A percentile compares a stretch with the other conserved stretches of the same genome.
These are phyloP conservation scores for Nephrotoma guestfalica DNA, from an alignment of 2,888 invertebrate genomes.

Conservation along the genomic window DNA sequence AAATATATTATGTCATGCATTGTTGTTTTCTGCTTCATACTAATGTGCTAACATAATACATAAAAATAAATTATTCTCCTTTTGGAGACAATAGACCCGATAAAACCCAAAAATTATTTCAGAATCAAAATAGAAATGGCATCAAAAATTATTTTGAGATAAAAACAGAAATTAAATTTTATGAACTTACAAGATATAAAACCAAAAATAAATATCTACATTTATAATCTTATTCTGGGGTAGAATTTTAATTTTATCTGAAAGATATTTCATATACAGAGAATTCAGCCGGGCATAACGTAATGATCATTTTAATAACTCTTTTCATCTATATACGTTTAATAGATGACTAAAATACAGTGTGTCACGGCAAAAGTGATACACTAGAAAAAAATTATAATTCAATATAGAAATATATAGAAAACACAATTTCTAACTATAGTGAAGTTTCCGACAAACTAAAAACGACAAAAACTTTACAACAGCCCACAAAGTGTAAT, in stretches of 20 bases:
- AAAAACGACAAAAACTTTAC: too few species aligned
- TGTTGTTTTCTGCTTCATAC: background rate
- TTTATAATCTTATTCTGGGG: background rate
- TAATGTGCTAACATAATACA: background rate
- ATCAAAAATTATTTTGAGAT: background rate
- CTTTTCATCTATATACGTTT: background rate
- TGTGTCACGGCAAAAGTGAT: too few species aligned
- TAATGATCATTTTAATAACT: background rate
- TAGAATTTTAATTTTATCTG: background rate
- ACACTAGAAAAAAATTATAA: too few species aligned
- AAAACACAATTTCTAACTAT: too few species aligned
- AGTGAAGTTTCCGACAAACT: too few species aligned
- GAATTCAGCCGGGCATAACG: background rate
- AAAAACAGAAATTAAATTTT: background rate
- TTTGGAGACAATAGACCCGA: background rate
- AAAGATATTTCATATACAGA: too few species aligned
- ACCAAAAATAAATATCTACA: background rate
- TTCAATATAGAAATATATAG: too few species aligned
- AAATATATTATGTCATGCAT: background rate
- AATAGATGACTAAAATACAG: background rate
- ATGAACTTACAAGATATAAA: background rate
- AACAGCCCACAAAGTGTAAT: too few species aligned
- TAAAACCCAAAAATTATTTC: background rate
- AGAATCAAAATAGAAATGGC: background rate
- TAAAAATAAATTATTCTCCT: background rate